Conservation (phyloP, 2,888 invertebrate genomes). For the Acheta domesticus region DNA sequence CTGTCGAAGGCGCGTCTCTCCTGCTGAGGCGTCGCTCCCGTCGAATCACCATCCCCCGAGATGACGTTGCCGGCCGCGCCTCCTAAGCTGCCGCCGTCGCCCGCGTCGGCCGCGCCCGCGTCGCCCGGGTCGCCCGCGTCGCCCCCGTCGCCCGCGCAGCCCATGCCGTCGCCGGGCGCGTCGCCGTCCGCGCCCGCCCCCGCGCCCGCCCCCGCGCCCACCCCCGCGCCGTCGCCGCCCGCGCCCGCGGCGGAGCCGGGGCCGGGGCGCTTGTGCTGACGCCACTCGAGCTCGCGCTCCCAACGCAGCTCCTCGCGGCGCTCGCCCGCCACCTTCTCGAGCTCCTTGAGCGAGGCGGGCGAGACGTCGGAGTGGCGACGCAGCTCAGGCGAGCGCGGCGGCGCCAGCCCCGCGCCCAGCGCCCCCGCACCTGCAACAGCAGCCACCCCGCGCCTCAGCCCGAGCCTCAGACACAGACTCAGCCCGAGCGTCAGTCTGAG, state of each 20-base stretch:
- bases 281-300: conserved; percentile 49
- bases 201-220: neutral
- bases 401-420: conserved; percentile 64
- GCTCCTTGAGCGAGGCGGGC: conserved; percentile 79
- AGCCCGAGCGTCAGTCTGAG: too few species aligned
- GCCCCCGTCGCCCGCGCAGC: conserved; percentile 54
- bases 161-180: conserved; percentile 37
- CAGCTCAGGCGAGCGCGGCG: conserved; percentile 77
- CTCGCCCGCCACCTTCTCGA: conserved; percentile 68
- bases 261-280: conserved; percentile 53
- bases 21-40: conserved; percentile 28
- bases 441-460: neutral
- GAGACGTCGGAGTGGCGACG: conserved; percentile 83
- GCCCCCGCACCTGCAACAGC: conserved; percentile 51
- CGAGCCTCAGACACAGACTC: neutral
- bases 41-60: conserved; percentile 18
- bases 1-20: conserved; percentile 37
- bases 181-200: neutral
- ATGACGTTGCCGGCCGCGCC: neutral
- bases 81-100: conserved; percentile 36
- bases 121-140: conserved; percentile 42
- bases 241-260: conserved; percentile 54
- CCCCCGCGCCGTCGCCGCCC: neutral
- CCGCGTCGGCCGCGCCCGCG: conserved; percentile 54
- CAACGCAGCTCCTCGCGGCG: conserved; percentile 46